Conservation (phyloP, 53 echinoderm and acorn worm genomes). For the Paracentrotus lividus region DNA sequence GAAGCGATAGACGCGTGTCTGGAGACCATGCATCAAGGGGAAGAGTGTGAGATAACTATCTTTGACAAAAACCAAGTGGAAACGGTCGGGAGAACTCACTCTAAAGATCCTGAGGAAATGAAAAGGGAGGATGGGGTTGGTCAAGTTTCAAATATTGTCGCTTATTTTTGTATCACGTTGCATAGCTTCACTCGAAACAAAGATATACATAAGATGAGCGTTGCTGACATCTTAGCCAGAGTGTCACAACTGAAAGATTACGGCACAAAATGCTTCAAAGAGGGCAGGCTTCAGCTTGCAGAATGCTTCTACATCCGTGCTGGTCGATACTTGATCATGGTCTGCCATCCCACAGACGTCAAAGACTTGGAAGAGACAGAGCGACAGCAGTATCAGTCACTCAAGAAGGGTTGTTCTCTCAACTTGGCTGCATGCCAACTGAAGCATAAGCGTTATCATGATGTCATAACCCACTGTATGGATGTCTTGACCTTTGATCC, state of each 20-base stretch:
- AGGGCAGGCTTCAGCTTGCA: constrained; percentile 73
- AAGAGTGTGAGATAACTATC: constrained; percentile 64
- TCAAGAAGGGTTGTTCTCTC: constrained; percentile 80
- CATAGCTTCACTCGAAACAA: constrained; percentile 76
- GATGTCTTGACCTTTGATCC: constrained; percentile 78
- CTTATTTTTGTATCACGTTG: constrained; percentile 59
- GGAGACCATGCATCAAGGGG: constrained; percentile 80
- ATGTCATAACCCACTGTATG: constrained; percentile 82
- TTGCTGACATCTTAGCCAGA: constrained; percentile 74
- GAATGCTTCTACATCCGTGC: constrained; percentile 85
- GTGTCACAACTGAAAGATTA: constrained; percentile 73
- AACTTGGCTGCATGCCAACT: constrained; percentile 92
- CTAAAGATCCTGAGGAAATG: constrained; percentile 1
- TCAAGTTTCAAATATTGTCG: background rate
- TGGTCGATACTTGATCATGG: constrained; percentile 77
- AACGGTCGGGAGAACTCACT: constrained; percentile 46
- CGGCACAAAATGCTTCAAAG: constrained; percentile 87
- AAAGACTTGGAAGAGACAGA: constrained; percentile 52
- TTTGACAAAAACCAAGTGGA: constrained; percentile 20
- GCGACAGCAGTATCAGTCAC: constrained; percentile 53
- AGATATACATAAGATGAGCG: constrained; percentile 81
- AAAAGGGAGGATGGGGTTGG: constrained; percentile 39
- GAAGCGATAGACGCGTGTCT: constrained; percentile 75
- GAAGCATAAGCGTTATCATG: constrained; percentile 75
- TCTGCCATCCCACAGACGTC: constrained; percentile 37